These are phyloP conservation scores for Mystacides longicornis DNA, from an alignment of 2,888 invertebrate genomes.

Conservation along the genomic window DNA sequence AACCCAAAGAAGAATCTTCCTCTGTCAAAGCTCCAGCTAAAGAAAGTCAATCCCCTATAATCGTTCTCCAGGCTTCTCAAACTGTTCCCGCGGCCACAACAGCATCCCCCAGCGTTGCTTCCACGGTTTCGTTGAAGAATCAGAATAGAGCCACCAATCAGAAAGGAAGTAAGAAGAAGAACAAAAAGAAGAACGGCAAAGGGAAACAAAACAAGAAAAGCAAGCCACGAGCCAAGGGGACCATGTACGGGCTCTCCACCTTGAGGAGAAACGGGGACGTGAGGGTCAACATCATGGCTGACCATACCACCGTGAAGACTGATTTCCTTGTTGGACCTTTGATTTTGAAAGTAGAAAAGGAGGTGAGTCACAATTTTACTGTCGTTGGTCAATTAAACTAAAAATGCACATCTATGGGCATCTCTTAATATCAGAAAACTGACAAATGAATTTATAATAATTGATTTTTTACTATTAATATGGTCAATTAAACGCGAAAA, in stretches of 20 bases:
- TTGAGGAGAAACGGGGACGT: conserved; percentile 75
- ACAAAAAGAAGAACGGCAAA: conserved; percentile 37
- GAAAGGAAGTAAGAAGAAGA: conserved; percentile 33
- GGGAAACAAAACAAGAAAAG: conserved; percentile 38
- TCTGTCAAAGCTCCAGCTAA: background rate
- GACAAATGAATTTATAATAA: too few relatives aligned
- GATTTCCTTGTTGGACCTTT: conserved; percentile 76
- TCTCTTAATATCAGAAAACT: too few relatives aligned
- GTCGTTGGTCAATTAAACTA: too few relatives aligned
- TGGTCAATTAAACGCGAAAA: too few relatives aligned
- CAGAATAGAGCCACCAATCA: conserved; percentile 31
- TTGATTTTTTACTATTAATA: too few relatives aligned
- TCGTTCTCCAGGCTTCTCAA: conserved; percentile 3
- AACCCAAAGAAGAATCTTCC: conserved; percentile 11
- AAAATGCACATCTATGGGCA: too few relatives aligned
- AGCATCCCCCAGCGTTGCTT: conserved; percentile 30
- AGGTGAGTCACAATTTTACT: too few relatives aligned
- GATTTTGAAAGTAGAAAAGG: conserved; percentile 70
- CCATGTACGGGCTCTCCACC: conserved; percentile 71
- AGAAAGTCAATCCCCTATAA: conserved; percentile 7
- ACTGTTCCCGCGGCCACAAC: conserved; percentile 1
- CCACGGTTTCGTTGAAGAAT: conserved; percentile 34
- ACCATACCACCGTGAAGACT: conserved; percentile 75
- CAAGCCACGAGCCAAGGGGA: conserved; percentile 65
- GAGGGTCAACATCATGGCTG: conserved; percentile 67